phyloP scores from a whole-genome alignment of 1,140 invertebrate genomes.

The Dryas iulia region DNA sequence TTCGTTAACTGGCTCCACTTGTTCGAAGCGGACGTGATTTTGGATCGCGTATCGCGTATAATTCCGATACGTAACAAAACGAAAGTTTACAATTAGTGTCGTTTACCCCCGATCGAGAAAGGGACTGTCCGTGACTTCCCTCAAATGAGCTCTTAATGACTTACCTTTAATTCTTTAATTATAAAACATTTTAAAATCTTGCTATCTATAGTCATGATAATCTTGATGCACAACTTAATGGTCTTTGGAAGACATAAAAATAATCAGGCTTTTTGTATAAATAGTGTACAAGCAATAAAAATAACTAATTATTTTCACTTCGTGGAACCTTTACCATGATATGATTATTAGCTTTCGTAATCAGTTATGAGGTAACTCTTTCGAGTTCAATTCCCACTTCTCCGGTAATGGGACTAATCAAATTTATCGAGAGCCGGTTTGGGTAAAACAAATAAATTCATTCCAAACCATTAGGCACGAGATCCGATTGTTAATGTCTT shows the following conservation, averaged over 20 bases:
- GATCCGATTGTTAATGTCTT: conserved; percentile 79
- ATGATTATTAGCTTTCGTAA: conserved; percentile 25
- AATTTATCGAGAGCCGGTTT: conserved; percentile 65
- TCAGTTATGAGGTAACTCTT: conserved; percentile 36
- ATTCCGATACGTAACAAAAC: conserved; percentile 33
- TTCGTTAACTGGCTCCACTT: conserved; percentile 69
- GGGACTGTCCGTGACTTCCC: conserved; percentile 30
- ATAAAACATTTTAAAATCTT: conserved; percentile 27
- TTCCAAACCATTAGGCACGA: conserved; percentile 79
- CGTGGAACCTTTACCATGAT: conserved; percentile 15
- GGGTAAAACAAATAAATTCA: conserved; percentile 78
- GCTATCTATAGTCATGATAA: conserved; percentile 30
- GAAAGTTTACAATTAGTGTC: conserved; percentile 35
- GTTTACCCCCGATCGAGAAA: conserved; percentile 28
- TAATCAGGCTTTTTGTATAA: conserved; percentile 25
- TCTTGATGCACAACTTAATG: conserved; percentile 25
- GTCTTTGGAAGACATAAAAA: conserved; percentile 24
- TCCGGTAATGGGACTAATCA: conserved; percentile 53
- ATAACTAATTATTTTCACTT: conserved; percentile 21
- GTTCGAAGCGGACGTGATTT: conserved; percentile 58
- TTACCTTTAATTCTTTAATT: conserved; percentile 30
- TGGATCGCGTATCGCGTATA: conserved; percentile 29
- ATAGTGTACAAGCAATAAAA: conserved; percentile 26
- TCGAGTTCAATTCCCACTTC: conserved; percentile 39
- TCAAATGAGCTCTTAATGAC: conserved; percentile 28